These are phyloP conservation scores for Germaria angustata DNA, from an alignment of 2,888 invertebrate genomes.

Conservation along the genomic window DNA sequence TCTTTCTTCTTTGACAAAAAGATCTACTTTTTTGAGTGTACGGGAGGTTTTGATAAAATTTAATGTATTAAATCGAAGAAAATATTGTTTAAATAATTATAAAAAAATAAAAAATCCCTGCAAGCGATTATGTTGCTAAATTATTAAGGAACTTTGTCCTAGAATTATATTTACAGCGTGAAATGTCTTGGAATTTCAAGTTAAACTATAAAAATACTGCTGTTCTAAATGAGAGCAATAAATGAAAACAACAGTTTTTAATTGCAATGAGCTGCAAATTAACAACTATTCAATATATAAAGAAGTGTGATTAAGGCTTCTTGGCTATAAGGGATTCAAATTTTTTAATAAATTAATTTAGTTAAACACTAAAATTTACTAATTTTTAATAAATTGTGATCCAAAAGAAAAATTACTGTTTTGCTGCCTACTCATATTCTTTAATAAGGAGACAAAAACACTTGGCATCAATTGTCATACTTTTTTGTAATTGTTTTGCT, in stretches of 20 bases:
- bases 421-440: slow-evolving; percentile 56
- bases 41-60: slow-evolving; percentile 21
- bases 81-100: neutral
- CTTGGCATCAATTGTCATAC: slow-evolving; percentile 57
- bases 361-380: neutral
- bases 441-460: slow-evolving; percentile 45
- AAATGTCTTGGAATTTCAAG: slow-evolving; percentile 32
- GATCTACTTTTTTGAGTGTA: slow-evolving; percentile 2
- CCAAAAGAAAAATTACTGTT: slow-evolving; percentile 27
- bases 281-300: no score
- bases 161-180: neutral
- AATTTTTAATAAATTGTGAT: neutral
- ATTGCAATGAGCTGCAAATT: neutral
- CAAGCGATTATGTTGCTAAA: neutral
- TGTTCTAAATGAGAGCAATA: neutral
- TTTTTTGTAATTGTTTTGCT: neutral
- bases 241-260: slow-evolving; percentile 4
- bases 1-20: slow-evolving; percentile 43
- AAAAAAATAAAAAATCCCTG: neutral
- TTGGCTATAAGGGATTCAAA: no score
- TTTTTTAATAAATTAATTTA: neutral
- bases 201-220: slow-evolving; percentile 2
- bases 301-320: no score
- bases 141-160: neutral
- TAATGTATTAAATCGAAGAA: slow-evolving; percentile 6